Base-by-base conservation (phyloP, 2,797 vertebrate genomes). In the Pangasius djambal region DNA sequence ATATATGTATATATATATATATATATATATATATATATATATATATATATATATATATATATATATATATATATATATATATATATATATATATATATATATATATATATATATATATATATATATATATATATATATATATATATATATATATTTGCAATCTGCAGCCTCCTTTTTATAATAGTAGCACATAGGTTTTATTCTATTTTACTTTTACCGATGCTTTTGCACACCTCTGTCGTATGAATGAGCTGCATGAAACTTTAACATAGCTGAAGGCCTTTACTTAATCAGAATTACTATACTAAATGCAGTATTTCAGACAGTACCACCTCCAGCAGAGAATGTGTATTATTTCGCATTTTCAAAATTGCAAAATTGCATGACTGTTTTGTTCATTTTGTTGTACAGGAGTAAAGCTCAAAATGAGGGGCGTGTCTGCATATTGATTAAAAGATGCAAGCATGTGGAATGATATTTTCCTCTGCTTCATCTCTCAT, bases 401-500 rank as follows among this genome's bases (percentile, higher is more conserved):
- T 85, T 50, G 67, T 87, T 74, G 57, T 83, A 6, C 48, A n/a
- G 28, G 83, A 22, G 34, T n/a, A 61, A 50, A 87, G n/a, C 79
- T 83, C 22, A 59, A 52, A 82, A n/a, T 94, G 92, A 93, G 92
- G 93, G 92, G 88, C 88, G 90, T 92, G 91, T 93, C 91, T 93
- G 92, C 92, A 94, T 90, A 95, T 91, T 94, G 92, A 95, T 94
- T 94, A 94, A 88, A 91, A 91, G 91, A 90, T 94, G 94, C 91
- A 93, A 94, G 94, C 91, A 92, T 88, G 83, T 83, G 90, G 93
- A 93, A 93, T 93, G 89, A 93, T 94, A 93, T 95, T 95, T 94
- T 94, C 94, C 94, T 92, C 93, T 91, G 93, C 93, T 96, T 95
- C 94, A 94, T 92, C 91, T 90, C 87, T 89, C 55, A 82, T 83